Evolutionary conservation across 2,888 invertebrate species (phyloP), one percentile per base, ranked within the genome.

Genomic region (Camptogramma bilineatum): DNA sequence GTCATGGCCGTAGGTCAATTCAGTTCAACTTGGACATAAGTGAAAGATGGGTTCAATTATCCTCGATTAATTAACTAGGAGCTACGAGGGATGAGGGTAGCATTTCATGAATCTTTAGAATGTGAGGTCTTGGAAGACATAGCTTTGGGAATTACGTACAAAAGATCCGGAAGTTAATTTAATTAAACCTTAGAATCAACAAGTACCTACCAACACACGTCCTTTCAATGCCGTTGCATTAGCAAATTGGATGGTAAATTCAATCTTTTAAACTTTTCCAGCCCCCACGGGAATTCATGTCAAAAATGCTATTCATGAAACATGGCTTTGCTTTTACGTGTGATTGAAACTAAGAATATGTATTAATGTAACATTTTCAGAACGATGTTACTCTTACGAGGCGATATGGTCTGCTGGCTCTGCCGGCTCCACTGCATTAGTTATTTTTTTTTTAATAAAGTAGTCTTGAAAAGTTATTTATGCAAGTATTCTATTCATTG

Each of bases 1-100:
- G 82, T 83, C 83, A 86, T 75, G 84, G 85, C 77, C 79, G 69
- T 61, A 74, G 80, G 80, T 82, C 81, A 80, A 78, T 69, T 77
- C 52, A 52, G 61, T 61, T 58, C 52, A 61, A 50, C 39, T 51
- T 39, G 51, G 54, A 50, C 34, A 28, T 53, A 50, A 63, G 65
- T 65, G 63, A 60, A 71, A 66, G 56, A 67, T 46, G 52, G 57
- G 51, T 44, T 67, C 67, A 60, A 67, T 67, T 56, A 64, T 59
- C 50, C 18, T 57, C 53, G 44, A 51, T 60, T 62, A 56, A 60
- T 66, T 63, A 62, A 47, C 57, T 54, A 52, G 47, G 10, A 34
- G 16, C 51, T 44, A 47, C 34, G 28, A 31, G 39, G 53, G 61
- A 57, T 52, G 53, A 34, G 46, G 31, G 52, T 34, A 16, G 34